Percentiles rank a stretch among this genome's conserved stretches.
phyloP scores from a whole-genome alignment of 2,113 vertebrate species.

The Cebidichthys violaceus region DNA sequence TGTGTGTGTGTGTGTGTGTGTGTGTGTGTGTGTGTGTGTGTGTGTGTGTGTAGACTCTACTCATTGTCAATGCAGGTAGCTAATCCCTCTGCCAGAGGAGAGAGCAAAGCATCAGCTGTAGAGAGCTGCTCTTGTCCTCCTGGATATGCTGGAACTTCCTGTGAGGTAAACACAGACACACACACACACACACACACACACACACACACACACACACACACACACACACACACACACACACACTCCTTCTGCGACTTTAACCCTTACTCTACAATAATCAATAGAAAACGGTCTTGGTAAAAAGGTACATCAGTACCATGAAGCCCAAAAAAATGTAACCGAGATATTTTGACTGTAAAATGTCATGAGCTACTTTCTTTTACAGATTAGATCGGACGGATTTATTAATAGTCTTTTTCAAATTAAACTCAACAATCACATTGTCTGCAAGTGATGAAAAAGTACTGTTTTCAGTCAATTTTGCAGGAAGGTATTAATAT shows the following conservation, averaged over 20 bases:
- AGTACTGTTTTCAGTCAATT: background rate
- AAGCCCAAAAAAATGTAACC: background rate
- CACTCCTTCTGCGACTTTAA: background rate
- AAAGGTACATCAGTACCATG: background rate
- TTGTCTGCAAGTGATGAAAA: background rate
- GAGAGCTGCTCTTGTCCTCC: conserved; percentile 76
- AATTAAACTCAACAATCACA: background rate
- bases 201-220: too few species aligned
- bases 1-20: conserved; percentile 21
- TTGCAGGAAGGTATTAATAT: background rate
- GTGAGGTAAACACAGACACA: conserved; percentile 71
- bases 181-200: too few species aligned
- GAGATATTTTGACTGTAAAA: background rate
- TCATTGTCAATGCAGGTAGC: conserved; percentile 76
- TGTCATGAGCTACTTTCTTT: background rate
- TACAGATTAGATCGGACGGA: background rate
- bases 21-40: conserved; percentile 22
- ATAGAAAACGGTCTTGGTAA: background rate
- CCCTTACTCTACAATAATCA: background rate
- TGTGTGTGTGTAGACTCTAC: conserved; percentile 67
- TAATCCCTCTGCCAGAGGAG: conserved; percentile 57
- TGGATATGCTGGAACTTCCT: conserved; percentile 77
- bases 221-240: too few species aligned
- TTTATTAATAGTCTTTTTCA: background rate
- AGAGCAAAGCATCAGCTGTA: conserved; percentile 69